Percentiles rank a stretch among this genome's conserved stretches.
Evolutionary conservation across 2,113 vertebrate species (phyloP).

Genomic region (Hassar affinis): DNA sequence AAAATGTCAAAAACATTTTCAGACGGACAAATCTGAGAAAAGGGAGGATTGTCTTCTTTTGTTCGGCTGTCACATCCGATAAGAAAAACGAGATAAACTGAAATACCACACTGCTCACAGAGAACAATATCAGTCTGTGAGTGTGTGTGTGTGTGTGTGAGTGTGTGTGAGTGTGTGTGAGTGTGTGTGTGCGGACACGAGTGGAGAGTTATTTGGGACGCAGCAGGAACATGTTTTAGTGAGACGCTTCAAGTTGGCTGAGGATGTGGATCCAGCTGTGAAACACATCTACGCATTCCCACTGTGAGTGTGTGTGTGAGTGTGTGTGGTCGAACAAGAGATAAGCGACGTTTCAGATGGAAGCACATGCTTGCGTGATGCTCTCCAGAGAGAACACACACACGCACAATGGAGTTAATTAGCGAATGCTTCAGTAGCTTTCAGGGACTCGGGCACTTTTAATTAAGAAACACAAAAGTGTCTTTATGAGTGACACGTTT

Average conservation of each 20-base stretch:
- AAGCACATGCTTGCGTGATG: conserved; percentile 39
- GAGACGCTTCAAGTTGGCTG: conserved; percentile 6
- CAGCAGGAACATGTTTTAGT: conserved; percentile 16
- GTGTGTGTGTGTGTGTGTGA: not conserved
- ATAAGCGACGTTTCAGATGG: conserved; percentile 63
- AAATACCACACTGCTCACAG: not conserved
- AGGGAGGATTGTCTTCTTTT: not conserved
- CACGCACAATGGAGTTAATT: conserved; percentile 73
- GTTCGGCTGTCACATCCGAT: conserved; percentile 2
- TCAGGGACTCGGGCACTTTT: conserved; percentile 69
- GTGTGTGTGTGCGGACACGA: not conserved
- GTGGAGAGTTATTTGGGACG: conserved; percentile 21
- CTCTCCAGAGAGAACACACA: conserved; percentile 59
- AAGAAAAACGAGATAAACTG: not conserved
- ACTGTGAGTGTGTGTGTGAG: conserved; percentile 33
- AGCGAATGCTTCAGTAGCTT: conserved; percentile 72
- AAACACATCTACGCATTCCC: conserved; percentile 6
- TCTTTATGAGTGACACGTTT: conserved; percentile 59
- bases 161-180: conserved; percentile 24
- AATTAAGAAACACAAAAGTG: conserved; percentile 72
- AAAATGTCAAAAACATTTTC: not conserved
- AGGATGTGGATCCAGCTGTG: conserved; percentile 23
- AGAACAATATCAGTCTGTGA: not conserved
- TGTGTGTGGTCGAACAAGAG: conserved; percentile 55
- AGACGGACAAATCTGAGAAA: not conserved